Percentiles rank a stretch among this genome's conserved stretches.
These are phyloP conservation scores for Caloenas nicobarica DNA, from an alignment of 2,113 vertebrate species.

Conservation along the genomic window DNA sequence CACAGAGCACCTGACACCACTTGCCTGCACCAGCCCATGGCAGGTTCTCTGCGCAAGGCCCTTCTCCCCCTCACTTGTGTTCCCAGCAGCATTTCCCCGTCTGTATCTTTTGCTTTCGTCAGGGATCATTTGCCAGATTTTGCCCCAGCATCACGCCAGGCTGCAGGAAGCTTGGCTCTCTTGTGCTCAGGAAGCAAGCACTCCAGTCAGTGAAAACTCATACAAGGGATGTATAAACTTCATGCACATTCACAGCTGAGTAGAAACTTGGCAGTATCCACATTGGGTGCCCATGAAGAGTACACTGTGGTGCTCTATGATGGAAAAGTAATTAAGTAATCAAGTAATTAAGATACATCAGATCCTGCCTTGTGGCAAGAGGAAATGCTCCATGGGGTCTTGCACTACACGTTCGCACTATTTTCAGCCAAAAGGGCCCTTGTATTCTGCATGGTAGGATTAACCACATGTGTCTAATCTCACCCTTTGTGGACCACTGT, in stretches of 20 bases:
- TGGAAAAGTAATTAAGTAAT: background rate
- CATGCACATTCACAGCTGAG: no score
- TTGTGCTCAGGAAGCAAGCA: background rate
- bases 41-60: background rate
- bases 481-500: background rate
- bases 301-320: background rate
- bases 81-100: background rate
- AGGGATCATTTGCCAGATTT: background rate
- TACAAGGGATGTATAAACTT: no score
- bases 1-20: background rate
- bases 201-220: background rate
- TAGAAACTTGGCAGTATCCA: background rate
- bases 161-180: background rate
- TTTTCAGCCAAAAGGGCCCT: background rate
- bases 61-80: background rate
- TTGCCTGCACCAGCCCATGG: background rate
- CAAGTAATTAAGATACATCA: background rate
- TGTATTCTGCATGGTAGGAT: no score
- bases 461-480: rapidly evolving
- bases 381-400: background rate
- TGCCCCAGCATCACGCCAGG: background rate
- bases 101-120: background rate
- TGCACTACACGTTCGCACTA: rapidly evolving
- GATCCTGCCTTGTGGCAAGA: background rate
- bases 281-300: background rate